Percentiles rank a stretch among this genome's conserved stretches.
Evolutionary conservation across 2,888 invertebrate species (phyloP).

Genomic region (Thymelicus acteon): DNA sequence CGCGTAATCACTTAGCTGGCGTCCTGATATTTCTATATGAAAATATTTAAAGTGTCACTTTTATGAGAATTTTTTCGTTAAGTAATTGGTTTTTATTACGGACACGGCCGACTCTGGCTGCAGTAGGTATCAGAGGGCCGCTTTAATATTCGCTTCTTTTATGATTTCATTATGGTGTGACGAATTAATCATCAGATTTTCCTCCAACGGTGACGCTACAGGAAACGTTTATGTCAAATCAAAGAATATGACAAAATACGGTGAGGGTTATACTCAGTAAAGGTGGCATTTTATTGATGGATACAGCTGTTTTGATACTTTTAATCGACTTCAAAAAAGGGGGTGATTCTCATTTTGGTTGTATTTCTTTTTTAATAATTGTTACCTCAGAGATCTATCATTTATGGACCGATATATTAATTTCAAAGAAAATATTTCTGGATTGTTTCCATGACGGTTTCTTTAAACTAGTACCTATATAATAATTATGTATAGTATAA

Average conservation of each 20-base stretch:
- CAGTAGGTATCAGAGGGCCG: slow-evolving; percentile 22
- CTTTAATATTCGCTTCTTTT: slow-evolving; percentile 24
- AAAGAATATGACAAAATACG: neutral
- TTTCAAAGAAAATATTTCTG: no score
- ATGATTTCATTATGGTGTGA: slow-evolving; percentile 12
- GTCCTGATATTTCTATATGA: slow-evolving; percentile 21
- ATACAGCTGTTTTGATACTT: neutral
- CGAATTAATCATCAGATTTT: slow-evolving; percentile 24
- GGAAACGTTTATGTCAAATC: slow-evolving; percentile 9
- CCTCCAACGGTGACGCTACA: slow-evolving; percentile 13
- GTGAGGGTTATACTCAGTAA: neutral
- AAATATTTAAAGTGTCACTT: slow-evolving; percentile 34
- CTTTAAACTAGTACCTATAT: no score
- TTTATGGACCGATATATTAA: no score
- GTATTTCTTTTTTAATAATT: no score
- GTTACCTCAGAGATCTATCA: no score
- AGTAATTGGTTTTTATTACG: slow-evolving; percentile 41
- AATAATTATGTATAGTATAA: no score
- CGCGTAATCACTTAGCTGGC: slow-evolving; percentile 28
- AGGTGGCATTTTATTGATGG: neutral
- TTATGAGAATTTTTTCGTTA: slow-evolving; percentile 37
- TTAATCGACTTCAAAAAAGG: no score
- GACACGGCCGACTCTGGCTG: neutral
- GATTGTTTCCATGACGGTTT: no score
- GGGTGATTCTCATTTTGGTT: no score